Evolutionary conservation across 2,888 invertebrate species (phyloP).

Genomic region (Nymphalis urticae): DNA sequence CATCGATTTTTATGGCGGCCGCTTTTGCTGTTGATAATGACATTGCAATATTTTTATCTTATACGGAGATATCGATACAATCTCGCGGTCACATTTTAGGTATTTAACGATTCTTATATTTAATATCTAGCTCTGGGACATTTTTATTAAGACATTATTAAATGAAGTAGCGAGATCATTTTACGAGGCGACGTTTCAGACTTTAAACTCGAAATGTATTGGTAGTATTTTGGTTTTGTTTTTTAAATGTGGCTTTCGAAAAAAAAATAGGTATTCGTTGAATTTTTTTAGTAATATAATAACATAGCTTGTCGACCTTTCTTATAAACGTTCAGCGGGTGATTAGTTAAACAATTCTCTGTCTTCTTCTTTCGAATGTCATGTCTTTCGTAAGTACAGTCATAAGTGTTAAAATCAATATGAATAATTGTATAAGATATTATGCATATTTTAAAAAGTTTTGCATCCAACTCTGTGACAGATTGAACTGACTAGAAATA

Average conservation of each 20-base stretch:
- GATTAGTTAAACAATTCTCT: no score
- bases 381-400: no score
- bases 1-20: constrained; percentile 50
- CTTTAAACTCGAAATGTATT: background rate
- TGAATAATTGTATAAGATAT: no score
- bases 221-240: background rate
- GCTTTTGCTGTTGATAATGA: constrained; percentile 46
- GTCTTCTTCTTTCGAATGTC: no score
- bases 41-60: constrained; percentile 48
- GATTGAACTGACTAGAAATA: no score
- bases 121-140: constrained; percentile 36
- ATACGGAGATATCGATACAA: constrained; percentile 39
- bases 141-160: constrained; percentile 40
- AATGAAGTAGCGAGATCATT: constrained; percentile 30
- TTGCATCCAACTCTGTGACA: no score
- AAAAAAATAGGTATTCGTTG: background rate
- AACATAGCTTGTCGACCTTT: no score
- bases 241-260: background rate
- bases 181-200: constrained; percentile 14
- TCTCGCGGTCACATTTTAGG: constrained; percentile 45
- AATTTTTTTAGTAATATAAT: no score
- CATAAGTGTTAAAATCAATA: no score
- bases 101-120: constrained; percentile 41
- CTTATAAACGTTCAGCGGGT: no score
- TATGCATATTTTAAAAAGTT: no score